Evolutionary conservation across 2,113 vertebrate genomes (phyloP), one percentile per base, ranked within the genome.

Genomic region (Epinephelus fuscoguttatus): DNA sequence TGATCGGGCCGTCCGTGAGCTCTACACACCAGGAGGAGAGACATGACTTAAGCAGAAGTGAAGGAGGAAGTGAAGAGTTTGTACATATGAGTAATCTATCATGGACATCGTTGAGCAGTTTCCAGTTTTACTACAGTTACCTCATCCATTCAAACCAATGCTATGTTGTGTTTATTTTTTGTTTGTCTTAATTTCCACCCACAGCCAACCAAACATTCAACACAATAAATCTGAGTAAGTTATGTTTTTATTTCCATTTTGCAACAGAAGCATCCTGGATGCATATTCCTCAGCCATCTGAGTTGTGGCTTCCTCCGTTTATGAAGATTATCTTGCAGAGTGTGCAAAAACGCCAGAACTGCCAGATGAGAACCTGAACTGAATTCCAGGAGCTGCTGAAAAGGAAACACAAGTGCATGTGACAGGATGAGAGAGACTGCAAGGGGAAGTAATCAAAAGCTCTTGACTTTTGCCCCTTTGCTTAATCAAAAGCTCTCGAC

Each of bases 1-100:
- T 0, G 98, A 99, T 21, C 97, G 96, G 18, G 97, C 96, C 15
- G 94, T 97, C 91, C 97, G 96, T 3, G 96, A 99, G 87, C 96
- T 99, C 98, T 99, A 82, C 64, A 88, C 83, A 59, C 69, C 30
- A 70, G 18, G 37, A 72, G 57, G 21, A 19, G 49, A 52, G 68
- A 55, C 10, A 7, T 13, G 66, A 25, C n/a, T 25, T 25, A n/a
- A 30, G 62, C 21, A 23, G 19, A 33, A n/a, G 15, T 15, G 8
- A 30, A 68, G 68, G 40, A 81, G 18, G 45, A 68, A 15, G 27
- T 14, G 27, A 59, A 33, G 25, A 60, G 64, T 69, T 68, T 4
- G 18, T 45, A n/a, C 74, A 76, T 12, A 42, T 12, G 27, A 56
- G 33, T 42, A 11, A 45, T 15, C 45, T 10, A 25, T 61, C 23